Evolutionary conservation across 92 coral and sea anemone species (phyloP).

Genomic region (Palythoa grandiflora): DNA sequence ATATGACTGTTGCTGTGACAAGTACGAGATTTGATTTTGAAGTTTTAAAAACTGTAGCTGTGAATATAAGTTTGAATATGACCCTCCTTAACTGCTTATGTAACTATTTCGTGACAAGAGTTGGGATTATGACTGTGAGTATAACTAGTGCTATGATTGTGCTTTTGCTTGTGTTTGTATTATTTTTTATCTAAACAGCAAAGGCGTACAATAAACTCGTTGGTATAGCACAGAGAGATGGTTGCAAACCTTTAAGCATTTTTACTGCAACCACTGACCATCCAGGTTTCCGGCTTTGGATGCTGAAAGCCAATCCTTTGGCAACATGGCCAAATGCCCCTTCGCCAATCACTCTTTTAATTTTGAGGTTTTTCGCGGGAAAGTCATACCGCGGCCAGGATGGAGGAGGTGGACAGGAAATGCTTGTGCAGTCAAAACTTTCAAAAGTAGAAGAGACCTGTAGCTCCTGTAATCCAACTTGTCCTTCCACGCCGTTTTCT

Average conservation of each 20-base stretch:
- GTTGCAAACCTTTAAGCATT: conserved; percentile 3
- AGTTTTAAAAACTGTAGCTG: too few relatives aligned
- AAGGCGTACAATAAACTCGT: too few relatives aligned
- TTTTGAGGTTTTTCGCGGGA: not conserved
- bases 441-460: not conserved
- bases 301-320: not conserved
- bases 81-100: too few relatives aligned
- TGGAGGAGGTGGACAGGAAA: not conserved
- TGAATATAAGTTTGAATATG: too few relatives aligned
- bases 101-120: too few relatives aligned
- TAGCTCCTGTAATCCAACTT: not conserved
- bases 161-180: too few relatives aligned
- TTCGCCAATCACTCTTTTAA: not conserved
- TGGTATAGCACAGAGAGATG: too few relatives aligned
- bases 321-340: conserved; percentile 18
- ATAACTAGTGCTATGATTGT: too few relatives aligned
- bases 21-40: too few relatives aligned
- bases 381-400: not conserved
- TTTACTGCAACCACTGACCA: not conserved
- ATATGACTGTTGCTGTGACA: too few relatives aligned
- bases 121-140: too few relatives aligned
- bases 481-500: not conserved
- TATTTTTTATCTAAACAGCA: too few relatives aligned
- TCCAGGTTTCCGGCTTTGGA: not conserved
- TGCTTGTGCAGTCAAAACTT: not conserved